Conservation (phyloP, 2,888 invertebrate genomes). For the Sarcophaga carnaria region DNA sequence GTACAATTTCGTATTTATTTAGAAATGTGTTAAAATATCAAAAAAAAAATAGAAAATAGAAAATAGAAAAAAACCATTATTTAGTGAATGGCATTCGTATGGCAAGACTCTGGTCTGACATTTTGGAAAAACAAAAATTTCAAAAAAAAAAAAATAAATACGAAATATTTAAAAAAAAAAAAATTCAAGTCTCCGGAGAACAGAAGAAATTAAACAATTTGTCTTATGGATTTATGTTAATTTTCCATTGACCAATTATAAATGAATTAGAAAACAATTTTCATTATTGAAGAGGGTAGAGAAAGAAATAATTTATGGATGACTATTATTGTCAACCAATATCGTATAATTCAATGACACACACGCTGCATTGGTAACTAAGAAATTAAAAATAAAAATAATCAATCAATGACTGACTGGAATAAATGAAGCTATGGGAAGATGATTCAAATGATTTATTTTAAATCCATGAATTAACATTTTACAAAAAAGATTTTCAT, state of each 20-base stretch:
- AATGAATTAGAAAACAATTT: slow-evolving; percentile 60
- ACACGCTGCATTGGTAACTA: no score
- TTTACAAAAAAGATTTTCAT: no score
- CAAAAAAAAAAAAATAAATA: not conserved
- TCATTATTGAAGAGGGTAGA: not conserved
- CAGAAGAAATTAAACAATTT: not conserved
- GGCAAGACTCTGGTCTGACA: not conserved
- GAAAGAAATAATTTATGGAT: no score
- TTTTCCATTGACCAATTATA: slow-evolving; percentile 62
- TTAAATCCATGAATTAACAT: no score
- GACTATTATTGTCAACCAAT: no score
- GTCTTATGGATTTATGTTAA: slow-evolving; percentile 56
- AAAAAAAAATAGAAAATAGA: not conserved
- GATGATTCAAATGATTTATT: no score
- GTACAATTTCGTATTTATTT: slow-evolving; percentile 50
- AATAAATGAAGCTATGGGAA: no score
- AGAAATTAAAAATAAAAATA: no score
- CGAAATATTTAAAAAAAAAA: not conserved
- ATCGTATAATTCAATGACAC: no score
- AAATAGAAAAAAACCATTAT: slow-evolving; percentile 37
- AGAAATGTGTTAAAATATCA: slow-evolving; percentile 64
- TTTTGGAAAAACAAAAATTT: not conserved
- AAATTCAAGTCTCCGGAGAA: not conserved
- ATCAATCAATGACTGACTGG: no score
- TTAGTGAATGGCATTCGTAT: slow-evolving; percentile 47